Percentiles rank a stretch among this genome's conserved stretches.
phyloP scores from a whole-genome alignment of 1,140 invertebrate genomes.

The Laupala kohalensis region DNA sequence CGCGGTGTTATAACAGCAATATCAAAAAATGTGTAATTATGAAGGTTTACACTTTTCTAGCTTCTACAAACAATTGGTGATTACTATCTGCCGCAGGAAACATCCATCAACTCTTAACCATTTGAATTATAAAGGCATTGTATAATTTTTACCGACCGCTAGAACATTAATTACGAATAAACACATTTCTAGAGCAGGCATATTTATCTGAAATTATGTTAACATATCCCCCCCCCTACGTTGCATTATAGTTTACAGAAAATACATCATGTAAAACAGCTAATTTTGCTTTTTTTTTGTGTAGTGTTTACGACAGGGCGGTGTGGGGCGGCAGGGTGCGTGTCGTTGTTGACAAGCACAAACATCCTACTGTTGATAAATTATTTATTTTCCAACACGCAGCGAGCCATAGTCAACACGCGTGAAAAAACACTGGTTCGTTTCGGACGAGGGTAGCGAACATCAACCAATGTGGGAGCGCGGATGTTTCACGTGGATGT shows the following conservation, averaged over 20 bases:
- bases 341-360: background rate
- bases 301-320: background rate
- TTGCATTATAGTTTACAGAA: background rate
- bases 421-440: background rate
- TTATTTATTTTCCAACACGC: background rate
- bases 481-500: too few species aligned
- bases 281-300: background rate
- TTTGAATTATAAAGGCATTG: background rate
- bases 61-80: background rate
- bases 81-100: background rate
- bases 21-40: background rate
- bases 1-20: too few species aligned
- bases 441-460: background rate
- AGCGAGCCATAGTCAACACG: background rate
- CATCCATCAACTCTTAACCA: background rate
- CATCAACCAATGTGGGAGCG: background rate
- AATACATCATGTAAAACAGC: background rate
- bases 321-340: too few species aligned
- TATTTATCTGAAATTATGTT: background rate
- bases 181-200: background rate
- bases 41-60: background rate
- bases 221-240: background rate
- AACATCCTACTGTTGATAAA: background rate
- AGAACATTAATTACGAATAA: background rate
- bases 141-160: background rate